A percentile compares a stretch with the other conserved stretches of the same genome.
Evolutionary conservation across 2,797 vertebrate genomes (phyloP).

Genomic region (Phrynocephalus guinanensis): DNA sequence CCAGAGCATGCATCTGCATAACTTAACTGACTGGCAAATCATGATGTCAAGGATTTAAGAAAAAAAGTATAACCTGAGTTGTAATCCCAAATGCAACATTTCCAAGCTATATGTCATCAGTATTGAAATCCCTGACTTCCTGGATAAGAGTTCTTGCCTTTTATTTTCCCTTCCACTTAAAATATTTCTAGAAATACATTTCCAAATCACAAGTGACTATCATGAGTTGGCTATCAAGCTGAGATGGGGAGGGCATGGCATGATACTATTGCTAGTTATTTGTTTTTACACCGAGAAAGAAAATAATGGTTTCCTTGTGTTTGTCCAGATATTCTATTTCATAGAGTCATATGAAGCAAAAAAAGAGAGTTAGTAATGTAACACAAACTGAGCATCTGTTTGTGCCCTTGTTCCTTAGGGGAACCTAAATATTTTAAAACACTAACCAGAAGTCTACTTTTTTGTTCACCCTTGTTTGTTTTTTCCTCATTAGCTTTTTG

Average conservation of each 20-base stretch:
- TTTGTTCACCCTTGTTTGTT: background rate
- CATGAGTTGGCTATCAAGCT: background rate
- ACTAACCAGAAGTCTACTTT: background rate
- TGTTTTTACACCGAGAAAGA: background rate
- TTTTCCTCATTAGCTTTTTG: background rate
- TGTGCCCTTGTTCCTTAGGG: background rate
- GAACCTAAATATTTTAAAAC: constrained; percentile 24
- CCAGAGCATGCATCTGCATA: background rate
- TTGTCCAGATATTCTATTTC: constrained; percentile 6
- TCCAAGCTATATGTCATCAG: no score
- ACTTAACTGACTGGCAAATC: background rate
- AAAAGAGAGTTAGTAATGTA: no score
- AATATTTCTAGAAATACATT: no score
- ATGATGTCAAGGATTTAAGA: background rate
- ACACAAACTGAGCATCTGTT: background rate
- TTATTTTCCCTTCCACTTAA: background rate
- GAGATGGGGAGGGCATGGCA: background rate
- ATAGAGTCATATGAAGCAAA: background rate
- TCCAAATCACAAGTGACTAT: background rate
- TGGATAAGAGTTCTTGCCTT: background rate
- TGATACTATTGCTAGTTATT: background rate
- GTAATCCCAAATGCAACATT: background rate
- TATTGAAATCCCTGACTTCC: background rate
- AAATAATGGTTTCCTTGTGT: constrained; percentile 4
- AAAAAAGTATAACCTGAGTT: background rate